Conservation (phyloP, 1,140 invertebrate genomes). For the Laupala kohalensis region DNA sequence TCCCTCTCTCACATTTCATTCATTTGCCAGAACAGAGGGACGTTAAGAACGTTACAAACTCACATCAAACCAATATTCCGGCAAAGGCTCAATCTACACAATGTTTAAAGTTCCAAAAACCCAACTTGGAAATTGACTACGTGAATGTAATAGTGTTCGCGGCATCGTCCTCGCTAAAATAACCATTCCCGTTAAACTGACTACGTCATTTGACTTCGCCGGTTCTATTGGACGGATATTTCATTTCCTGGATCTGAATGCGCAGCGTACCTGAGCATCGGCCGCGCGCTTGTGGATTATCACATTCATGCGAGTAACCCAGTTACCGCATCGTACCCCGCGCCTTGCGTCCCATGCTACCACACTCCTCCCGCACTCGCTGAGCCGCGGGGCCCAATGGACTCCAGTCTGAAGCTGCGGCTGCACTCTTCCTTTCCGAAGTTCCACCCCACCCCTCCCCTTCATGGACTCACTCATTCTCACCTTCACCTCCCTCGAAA, state of each 20-base stretch:
- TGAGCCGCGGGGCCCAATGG: no score
- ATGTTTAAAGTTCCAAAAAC: neutral
- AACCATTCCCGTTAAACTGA: neutral
- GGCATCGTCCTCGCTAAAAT: neutral
- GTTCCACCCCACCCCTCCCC: neutral
- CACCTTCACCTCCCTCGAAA: no score
- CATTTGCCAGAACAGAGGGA: neutral
- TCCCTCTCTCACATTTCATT: no score
- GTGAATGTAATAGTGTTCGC: neutral
- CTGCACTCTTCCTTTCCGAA: neutral
- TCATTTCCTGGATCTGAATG: neutral
- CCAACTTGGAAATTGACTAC: neutral
- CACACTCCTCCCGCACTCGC: neutral
- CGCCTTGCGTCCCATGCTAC: neutral
- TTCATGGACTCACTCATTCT: neutral
- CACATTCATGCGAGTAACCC: neutral
- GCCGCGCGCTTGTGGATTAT: neutral
- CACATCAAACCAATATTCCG: neutral
- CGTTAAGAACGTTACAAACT: neutral
- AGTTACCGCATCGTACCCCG: neutral
- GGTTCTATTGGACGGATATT: neutral
- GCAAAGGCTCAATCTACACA: neutral
- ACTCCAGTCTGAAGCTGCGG: no score
- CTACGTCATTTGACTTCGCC: neutral
- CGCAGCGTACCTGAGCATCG: neutral